Percentiles rank a stretch among this genome's conserved stretches.
phyloP scores from a whole-genome alignment of 2,797 vertebrate genomes.

The Eremophila alpestris region DNA sequence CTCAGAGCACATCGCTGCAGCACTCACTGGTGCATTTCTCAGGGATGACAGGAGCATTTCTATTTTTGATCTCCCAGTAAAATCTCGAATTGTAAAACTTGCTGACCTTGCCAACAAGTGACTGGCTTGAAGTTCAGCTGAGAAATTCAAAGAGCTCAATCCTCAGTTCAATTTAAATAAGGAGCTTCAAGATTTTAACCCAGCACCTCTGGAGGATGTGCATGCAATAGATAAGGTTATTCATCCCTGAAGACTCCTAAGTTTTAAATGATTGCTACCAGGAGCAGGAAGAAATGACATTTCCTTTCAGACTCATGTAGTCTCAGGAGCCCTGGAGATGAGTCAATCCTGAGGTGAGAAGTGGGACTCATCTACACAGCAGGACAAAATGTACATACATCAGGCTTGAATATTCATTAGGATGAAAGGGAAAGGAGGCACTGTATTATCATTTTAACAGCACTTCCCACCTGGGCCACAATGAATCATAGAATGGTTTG shows the following conservation, averaged over 20 bases:
- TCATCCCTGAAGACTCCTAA: conserved; percentile 28
- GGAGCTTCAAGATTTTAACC: conserved; percentile 30
- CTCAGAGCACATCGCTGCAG: accelerated
- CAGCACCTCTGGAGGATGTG: neutral
- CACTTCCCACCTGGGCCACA: neutral
- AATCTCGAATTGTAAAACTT: neutral
- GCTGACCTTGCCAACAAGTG: conserved; percentile 5
- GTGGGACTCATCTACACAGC: neutral
- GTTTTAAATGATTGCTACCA: conserved; percentile 12
- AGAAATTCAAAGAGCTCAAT: neutral
- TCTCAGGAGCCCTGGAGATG: neutral
- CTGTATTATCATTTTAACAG: neutral
- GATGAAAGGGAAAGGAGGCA: neutral
- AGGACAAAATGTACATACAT: neutral
- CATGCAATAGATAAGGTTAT: conserved; percentile 25
- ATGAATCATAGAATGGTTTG: neutral
- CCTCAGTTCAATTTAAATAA: conserved; percentile 25
- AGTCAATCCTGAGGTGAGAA: neutral
- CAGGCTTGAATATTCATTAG: neutral
- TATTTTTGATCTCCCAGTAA: neutral
- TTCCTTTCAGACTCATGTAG: neutral
- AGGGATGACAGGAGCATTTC: neutral
- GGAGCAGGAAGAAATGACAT: conserved; percentile 20
- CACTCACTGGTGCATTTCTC: neutral
- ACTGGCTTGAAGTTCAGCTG: conserved; percentile 22